Percentiles rank a stretch among this genome's conserved stretches.
Conservation (phyloP, 2,797 vertebrate species). For the Pantherophis vulpinus region DNA sequence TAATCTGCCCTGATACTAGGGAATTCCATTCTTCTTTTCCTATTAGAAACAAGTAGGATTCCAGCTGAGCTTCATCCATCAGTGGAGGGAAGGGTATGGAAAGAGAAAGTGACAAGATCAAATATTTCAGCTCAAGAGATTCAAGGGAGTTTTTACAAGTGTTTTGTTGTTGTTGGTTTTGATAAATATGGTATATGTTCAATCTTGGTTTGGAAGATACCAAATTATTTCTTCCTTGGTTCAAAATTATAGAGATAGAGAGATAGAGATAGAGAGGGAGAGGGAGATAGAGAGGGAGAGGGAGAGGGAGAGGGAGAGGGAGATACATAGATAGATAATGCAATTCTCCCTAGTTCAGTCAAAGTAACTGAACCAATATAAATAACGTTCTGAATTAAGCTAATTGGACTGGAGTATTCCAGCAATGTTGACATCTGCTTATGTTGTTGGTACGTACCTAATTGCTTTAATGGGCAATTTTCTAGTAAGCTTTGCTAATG, state of each 20-base stretch:
- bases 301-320: too few species aligned
- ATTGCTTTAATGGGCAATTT: slow-evolving; percentile 23
- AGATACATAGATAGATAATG: not conserved
- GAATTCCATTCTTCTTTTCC: too few species aligned
- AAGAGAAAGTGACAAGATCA: not conserved
- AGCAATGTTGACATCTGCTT: not conserved
- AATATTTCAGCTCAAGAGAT: not conserved
- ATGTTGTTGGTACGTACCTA: slow-evolving; percentile 2
- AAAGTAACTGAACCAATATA: not conserved
- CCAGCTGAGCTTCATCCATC: not conserved
- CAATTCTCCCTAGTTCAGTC: not conserved
- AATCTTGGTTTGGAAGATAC: not conserved
- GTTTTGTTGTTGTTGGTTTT: not conserved
- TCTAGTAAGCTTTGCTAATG: slow-evolving; percentile 21
- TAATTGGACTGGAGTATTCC: not conserved
- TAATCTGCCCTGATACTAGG: too few species aligned
- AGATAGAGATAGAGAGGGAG: too few species aligned
- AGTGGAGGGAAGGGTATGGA: not conserved
- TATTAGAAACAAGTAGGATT: too few species aligned
- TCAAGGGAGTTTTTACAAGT: not conserved
- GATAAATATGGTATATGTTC: not conserved
- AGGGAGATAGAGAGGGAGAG: too few species aligned
- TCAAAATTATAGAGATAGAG: not conserved
- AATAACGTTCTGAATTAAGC: not conserved
- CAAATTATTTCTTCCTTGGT: not conserved